Conservation (phyloP, 2,888 invertebrate genomes). For the Gisinianus flammeolus region DNA sequence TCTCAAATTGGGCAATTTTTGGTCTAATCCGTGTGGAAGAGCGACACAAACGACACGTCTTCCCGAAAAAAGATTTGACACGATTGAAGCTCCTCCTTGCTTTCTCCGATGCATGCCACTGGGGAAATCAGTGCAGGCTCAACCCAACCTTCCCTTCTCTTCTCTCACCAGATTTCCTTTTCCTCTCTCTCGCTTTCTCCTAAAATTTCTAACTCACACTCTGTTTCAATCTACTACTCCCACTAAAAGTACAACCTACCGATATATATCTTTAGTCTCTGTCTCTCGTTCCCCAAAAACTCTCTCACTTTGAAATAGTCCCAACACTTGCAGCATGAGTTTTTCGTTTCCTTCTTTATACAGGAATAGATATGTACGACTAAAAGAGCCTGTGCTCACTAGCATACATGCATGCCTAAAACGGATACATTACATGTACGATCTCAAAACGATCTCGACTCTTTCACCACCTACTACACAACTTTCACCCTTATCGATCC, state of each 20-base stretch:
- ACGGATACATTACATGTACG: conserved; percentile 55
- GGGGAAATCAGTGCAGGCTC: conserved; percentile 54
- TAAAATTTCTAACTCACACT: conserved; percentile 9
- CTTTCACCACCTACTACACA: no score
- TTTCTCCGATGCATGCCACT: conserved; percentile 55
- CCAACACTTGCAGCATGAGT: background rate
- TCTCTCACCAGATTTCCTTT: conserved; percentile 23
- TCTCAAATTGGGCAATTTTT: conserved; percentile 59
- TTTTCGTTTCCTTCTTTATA: no score
- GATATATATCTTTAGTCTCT: background rate
- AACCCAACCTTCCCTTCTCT: conserved; percentile 49
- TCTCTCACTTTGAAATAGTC: background rate
- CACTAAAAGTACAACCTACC: no score
- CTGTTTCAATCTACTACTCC: conserved; percentile 11
- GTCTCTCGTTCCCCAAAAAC: background rate
- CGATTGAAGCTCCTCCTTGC: conserved; percentile 53
- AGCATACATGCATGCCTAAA: conserved; percentile 58
- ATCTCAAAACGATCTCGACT: conserved; percentile 45
- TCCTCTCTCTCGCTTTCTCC: conserved; percentile 28
- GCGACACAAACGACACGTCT: conserved; percentile 59
- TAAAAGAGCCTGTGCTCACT: no score
- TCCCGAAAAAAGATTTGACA: conserved; percentile 57
- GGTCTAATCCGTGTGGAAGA: conserved; percentile 59
- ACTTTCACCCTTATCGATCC: conserved; percentile 51
- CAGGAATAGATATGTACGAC: no score